phyloP scores from a whole-genome alignment of 2,888 invertebrate genomes.

The Lacanobia oleracea region DNA sequence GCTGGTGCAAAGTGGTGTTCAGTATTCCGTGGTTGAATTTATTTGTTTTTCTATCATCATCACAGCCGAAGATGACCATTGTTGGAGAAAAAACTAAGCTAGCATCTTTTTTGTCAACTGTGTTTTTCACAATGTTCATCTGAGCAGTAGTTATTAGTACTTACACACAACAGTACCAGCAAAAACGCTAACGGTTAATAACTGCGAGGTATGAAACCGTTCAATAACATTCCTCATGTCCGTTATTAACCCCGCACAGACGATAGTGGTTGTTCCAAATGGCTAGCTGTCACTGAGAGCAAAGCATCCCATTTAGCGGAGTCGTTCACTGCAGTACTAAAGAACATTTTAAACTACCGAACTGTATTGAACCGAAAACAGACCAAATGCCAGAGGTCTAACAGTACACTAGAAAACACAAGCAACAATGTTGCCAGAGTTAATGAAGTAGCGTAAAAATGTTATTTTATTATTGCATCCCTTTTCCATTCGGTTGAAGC shows the following conservation, averaged over 20 bases:
- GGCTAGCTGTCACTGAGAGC: constrained; percentile 60
- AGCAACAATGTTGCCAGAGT: constrained; percentile 32
- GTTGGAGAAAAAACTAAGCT: too few species aligned
- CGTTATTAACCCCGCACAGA: constrained; percentile 11
- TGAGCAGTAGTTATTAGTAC: background rate
- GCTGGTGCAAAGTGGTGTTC: too few species aligned
- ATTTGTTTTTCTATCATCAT: too few species aligned
- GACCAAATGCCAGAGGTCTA: constrained; percentile 26
- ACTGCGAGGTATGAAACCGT: constrained; percentile 3
- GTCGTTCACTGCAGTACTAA: constrained; percentile 42
- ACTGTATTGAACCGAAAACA: constrained; percentile 42
- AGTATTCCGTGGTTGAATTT: too few species aligned
- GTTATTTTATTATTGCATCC: constrained; percentile 54
- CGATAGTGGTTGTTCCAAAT: constrained; percentile 58
- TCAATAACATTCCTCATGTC: background rate
- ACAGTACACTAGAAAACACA: constrained; percentile 11
- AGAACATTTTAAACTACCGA: constrained; percentile 41
- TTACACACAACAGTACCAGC: background rate
- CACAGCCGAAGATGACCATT: background rate
- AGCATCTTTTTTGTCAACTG: background rate
- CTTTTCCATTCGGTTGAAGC: constrained; percentile 53
- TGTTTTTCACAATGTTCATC: background rate
- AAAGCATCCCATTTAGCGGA: constrained; percentile 45
- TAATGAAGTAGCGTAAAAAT: constrained; percentile 55
- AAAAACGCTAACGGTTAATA: background rate